A percentile compares a stretch with the other conserved stretches of the same genome.
These are phyloP conservation scores for silkworm (Bombyx mori) DNA, from an alignment of 1,140 invertebrate species.

Conservation along the genomic window DNA sequence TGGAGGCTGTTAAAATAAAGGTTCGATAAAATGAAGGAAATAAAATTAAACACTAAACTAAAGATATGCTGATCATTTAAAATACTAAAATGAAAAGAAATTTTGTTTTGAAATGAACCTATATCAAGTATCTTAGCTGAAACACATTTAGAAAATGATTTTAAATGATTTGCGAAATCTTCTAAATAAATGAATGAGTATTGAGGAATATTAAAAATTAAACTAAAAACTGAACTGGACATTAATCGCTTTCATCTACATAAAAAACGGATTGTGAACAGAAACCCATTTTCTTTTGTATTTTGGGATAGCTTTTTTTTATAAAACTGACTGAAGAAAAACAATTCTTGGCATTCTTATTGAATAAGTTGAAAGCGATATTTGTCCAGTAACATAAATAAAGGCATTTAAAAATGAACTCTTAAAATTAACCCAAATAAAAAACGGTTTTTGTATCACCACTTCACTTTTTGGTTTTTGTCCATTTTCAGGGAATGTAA, in stretches of 20 bases:
- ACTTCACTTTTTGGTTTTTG: conserved; percentile 51
- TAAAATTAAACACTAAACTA: conserved; percentile 43
- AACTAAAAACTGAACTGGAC: conserved; percentile 24
- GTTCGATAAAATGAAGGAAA: conserved; percentile 70
- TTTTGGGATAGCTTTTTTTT: background rate
- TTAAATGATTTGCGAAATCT: conserved; percentile 35
- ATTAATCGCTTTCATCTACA: no score
- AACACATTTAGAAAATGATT: conserved; percentile 12
- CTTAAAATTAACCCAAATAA: conserved; percentile 48
- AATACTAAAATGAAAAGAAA: conserved; percentile 13
- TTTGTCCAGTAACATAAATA: conserved; percentile 46
- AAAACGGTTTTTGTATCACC: conserved; percentile 58
- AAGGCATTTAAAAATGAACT: conserved; percentile 46
- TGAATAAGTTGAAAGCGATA: conserved; percentile 13
- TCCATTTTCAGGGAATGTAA: conserved; percentile 56
- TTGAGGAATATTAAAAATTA: conserved; percentile 34
- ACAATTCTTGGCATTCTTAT: background rate
- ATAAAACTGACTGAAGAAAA: background rate
- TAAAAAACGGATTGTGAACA: no score
- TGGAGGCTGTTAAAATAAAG: conserved; percentile 74
- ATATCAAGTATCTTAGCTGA: background rate
- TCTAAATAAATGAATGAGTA: conserved; percentile 51
- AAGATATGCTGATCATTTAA: conserved; percentile 34
- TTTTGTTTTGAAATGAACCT: background rate
- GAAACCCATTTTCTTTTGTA: no score